Conservation (phyloP, 1,140 invertebrate species). For the Cyphomyrmex costatus region DNA sequence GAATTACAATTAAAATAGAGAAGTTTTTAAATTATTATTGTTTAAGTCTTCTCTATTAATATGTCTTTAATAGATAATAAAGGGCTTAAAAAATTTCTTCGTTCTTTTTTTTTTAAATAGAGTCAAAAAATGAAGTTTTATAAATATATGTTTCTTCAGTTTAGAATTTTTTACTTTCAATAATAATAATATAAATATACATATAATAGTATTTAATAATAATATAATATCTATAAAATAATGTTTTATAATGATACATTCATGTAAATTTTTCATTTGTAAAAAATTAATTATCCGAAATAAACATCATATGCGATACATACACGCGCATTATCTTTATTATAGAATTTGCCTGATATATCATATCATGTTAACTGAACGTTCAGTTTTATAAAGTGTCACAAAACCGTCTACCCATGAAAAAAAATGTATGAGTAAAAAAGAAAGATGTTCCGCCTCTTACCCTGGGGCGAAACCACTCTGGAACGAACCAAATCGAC, state of each 20-base stretch:
- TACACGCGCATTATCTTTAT: slow-evolving; percentile 6
- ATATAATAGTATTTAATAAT: no score
- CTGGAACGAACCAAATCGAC: slow-evolving; percentile 97
- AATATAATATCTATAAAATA: not conserved
- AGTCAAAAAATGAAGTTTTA: not conserved
- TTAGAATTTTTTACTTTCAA: not conserved
- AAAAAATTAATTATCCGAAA: slow-evolving; percentile 17
- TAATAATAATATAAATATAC: not conserved
- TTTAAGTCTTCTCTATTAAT: not conserved
- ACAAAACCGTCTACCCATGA: slow-evolving; percentile 32
- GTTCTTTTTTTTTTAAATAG: not conserved
- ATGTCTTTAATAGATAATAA: not conserved
- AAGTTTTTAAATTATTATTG: not conserved
- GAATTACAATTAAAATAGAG: not conserved
- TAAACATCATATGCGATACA: not conserved
- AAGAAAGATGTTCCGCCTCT: slow-evolving; percentile 67
- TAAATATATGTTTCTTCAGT: not conserved
- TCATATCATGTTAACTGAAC: not conserved
- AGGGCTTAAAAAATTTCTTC: not conserved
- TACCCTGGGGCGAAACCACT: slow-evolving; percentile 96
- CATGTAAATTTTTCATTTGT: not conserved
- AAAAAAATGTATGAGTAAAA: slow-evolving; percentile 18
- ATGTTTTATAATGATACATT: not conserved
- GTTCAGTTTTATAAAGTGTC: slow-evolving; percentile 21
- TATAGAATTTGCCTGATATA: not conserved